Evolutionary conservation across 2,888 invertebrate genomes (phyloP), one percentile per base, ranked within the genome.

Genomic region (Lasioglossum pauxillum): DNA sequence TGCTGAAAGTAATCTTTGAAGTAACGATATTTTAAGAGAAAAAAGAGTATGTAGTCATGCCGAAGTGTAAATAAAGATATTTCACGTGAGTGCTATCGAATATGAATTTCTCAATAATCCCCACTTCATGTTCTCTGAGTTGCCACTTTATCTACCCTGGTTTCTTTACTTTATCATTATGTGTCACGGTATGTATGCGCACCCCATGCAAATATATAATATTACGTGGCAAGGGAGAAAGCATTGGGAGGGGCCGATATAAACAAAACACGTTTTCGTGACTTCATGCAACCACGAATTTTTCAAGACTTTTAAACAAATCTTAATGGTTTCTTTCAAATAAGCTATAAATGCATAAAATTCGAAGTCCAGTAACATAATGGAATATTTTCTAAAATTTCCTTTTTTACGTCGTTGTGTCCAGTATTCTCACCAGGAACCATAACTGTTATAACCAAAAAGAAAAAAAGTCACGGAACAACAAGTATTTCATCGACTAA

Each of bases 201-300:
- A 27, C 60, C 60, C 60, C 60, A 60, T 5, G 60, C 60, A 60
- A 60, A 60, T 60, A 60, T 60, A 60, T 60, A 60, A 60, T 60
- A 60, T 60, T 27, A 27, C 12, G 27, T 60, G n/a, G 27, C 27
- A 60, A 5, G n/a, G 27, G 27, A 14, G 60, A 60, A 27, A 27
- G 1, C 60, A 60, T 14, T 14, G 14, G 3, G 14, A 14, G 27
- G 27, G 5, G 10, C 14, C 27, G 4, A 27, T 27, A 60, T 60
- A 60, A 60, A 60, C n/a, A 27, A 60, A 60, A 27, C 27, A 60
- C 5, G 41, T 60, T 60, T 27, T 14, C 27, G 14, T 14, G 60
- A 60, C 14, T 60, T 27, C 27, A 5, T 60, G 14, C 27, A 14
- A 60, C 14, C 14, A 27, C 5, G 14, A 27, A n/a, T 27, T 60